Percentiles rank a stretch among this genome's conserved stretches.
These are phyloP conservation scores for Acanthochromis polyacanthus DNA, from an alignment of 2,113 vertebrate genomes.

Conservation along the genomic window DNA sequence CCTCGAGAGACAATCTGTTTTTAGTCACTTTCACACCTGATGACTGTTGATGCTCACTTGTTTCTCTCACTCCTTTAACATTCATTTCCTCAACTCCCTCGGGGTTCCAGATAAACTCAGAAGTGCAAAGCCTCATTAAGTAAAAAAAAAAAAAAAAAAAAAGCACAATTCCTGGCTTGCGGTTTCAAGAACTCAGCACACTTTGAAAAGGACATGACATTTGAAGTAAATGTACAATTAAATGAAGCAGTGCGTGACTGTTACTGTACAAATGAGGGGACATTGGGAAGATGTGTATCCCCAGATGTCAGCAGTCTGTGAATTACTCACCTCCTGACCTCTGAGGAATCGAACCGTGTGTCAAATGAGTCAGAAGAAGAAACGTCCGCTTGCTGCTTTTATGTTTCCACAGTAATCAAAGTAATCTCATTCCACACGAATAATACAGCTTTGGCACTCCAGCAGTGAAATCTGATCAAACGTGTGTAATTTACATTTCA, in stretches of 20 bases:
- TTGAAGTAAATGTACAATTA: neutral
- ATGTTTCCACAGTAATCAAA: conserved; percentile 17
- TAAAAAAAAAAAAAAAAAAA: neutral
- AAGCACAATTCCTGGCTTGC: neutral
- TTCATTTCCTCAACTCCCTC: conserved; percentile 42
- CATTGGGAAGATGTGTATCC: neutral
- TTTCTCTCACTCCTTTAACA: conserved; percentile 51
- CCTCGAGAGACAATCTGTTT: conserved; percentile 63
- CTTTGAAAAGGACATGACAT: conserved; percentile 1
- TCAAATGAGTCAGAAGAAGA: conserved; percentile 16
- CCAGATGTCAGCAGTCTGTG: neutral
- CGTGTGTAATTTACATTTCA: neutral
- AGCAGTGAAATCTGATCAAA: conserved; percentile 17
- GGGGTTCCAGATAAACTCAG: conserved; percentile 15
- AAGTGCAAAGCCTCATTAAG: conserved; percentile 63
- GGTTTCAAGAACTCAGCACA: neutral
- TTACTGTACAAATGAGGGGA: conserved; percentile 3
- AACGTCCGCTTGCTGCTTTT: neutral
- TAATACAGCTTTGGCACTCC: too few species aligned
- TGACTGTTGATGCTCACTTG: conserved; percentile 44
- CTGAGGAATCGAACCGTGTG: neutral
- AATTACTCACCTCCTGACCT: conserved; percentile 9
- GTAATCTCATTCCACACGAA: neutral
- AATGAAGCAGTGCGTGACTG: neutral
- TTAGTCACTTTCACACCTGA: conserved; percentile 69